These are phyloP conservation scores for Anolis carolinensis DNA, from an alignment of 2,113 vertebrate species.

Conservation along the genomic window DNA sequence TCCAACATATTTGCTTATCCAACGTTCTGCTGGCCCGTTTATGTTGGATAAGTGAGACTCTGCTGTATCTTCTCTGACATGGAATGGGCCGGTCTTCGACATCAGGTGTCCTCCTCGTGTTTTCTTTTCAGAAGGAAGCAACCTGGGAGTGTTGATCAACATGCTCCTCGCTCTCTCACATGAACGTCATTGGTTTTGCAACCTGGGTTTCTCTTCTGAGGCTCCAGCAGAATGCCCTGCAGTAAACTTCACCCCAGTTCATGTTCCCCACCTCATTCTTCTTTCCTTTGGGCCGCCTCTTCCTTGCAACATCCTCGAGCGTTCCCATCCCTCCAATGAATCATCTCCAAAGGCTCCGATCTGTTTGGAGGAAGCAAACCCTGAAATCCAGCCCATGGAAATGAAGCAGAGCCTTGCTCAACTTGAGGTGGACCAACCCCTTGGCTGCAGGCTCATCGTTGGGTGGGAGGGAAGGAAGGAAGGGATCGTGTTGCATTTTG, in stretches of 20 bases:
- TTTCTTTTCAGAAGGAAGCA: neutral
- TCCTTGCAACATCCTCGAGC: constrained; percentile 1
- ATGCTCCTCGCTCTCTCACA: neutral
- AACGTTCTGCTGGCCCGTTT: too few relatives aligned
- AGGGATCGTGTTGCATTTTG: neutral
- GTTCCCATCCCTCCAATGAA: constrained; percentile 8
- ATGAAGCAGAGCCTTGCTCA: neutral
- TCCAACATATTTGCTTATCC: too few relatives aligned
- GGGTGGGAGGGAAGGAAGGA: neutral
- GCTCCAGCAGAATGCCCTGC: neutral
- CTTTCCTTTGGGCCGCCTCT: neutral
- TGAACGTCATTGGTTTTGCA: neutral
- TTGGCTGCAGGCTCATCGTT: neutral
- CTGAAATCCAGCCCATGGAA: neutral
- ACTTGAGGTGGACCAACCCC: neutral
- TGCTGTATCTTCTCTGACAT: too few relatives aligned
- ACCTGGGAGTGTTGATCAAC: neutral
- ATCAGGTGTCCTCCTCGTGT: neutral
- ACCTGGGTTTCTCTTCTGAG: neutral
- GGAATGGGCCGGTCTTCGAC: neutral
- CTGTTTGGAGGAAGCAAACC: neutral
- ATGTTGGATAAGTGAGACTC: too few relatives aligned
- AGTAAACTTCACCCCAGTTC: neutral
- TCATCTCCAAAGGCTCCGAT: neutral
- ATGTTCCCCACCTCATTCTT: neutral